phyloP scores from a whole-genome alignment of 2,113 vertebrate species.

The Pelmatolapia mariae region DNA sequence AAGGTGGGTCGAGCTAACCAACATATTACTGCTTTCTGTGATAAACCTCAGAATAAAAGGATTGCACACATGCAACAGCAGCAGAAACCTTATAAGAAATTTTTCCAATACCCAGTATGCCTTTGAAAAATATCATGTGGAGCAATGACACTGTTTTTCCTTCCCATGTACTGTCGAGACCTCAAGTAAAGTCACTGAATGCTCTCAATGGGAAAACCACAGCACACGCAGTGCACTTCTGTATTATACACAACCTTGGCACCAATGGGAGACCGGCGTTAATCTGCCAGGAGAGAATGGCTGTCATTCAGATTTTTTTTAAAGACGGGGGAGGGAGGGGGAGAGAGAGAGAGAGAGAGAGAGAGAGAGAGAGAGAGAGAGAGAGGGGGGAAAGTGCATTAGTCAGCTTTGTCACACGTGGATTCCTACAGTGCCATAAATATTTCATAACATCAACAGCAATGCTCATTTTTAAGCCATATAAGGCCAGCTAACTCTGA shows the following conservation, averaged over 20 bases:
- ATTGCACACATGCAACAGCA: neutral
- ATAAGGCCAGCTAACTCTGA: neutral
- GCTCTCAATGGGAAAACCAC: neutral
- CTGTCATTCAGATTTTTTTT: neutral
- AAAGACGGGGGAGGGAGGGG: neutral
- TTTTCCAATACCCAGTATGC: neutral
- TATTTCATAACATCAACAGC: neutral
- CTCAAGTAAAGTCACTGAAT: neutral
- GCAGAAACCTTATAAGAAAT: neutral
- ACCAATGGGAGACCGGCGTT: neutral
- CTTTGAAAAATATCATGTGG: neutral
- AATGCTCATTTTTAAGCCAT: neutral
- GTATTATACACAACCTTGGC: neutral
- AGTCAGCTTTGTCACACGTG: neutral
- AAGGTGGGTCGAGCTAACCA: neutral
- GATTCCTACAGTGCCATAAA: neutral
- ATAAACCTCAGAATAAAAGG: neutral
- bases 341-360: neutral
- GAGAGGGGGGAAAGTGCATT: neutral
- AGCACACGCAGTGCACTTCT: neutral
- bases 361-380: neutral
- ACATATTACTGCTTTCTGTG: neutral
- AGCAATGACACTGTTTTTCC: neutral
- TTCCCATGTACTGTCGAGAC: neutral
- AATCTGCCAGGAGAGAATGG: neutral